Evolutionary conservation across 1,140 invertebrate species (phyloP).

Genomic region (Rhyacophila brunnea): DNA sequence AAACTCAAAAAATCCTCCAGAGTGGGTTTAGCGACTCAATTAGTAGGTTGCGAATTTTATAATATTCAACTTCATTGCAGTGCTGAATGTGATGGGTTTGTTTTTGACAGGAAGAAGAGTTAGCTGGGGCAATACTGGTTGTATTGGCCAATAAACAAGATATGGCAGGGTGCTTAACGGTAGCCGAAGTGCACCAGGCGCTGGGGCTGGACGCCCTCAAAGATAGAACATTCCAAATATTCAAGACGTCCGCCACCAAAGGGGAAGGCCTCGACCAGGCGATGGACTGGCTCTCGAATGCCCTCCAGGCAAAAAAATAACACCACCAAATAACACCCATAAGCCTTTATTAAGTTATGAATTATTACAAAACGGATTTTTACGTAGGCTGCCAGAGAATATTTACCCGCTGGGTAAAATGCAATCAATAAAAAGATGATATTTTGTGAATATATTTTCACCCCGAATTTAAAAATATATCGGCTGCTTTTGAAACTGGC

Average conservation of each 20-base stretch:
- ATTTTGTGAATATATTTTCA: background rate
- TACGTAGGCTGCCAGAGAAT: conserved; percentile 30
- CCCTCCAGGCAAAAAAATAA: conserved; percentile 84
- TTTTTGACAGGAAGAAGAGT: conserved; percentile 85
- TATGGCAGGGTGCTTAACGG: conserved; percentile 93
- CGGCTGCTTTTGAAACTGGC: background rate
- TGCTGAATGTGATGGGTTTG: background rate
- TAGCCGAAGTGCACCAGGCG: conserved; percentile 95
- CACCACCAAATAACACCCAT: conserved; percentile 27
- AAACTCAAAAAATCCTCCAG: too few relatives aligned
- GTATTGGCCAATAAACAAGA: conserved; percentile 99
- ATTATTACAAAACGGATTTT: conserved; percentile 33
- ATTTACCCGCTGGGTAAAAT: conserved; percentile 13
- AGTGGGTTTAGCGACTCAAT: too few relatives aligned
- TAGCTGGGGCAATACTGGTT: conserved; percentile 91
- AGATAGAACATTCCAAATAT: conserved; percentile 98
- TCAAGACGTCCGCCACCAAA: conserved; percentile 97
- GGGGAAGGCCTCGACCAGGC: conserved; percentile 98
- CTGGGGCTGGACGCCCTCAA: conserved; percentile 92
- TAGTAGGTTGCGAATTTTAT: too few relatives aligned
- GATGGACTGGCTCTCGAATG: conserved; percentile 97
- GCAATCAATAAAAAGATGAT: background rate
- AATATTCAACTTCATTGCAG: too few relatives aligned
- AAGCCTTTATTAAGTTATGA: conserved; percentile 33
- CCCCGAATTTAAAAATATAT: background rate